phyloP scores from a whole-genome alignment of 1,140 invertebrate species.

The Eueides isabella region DNA sequence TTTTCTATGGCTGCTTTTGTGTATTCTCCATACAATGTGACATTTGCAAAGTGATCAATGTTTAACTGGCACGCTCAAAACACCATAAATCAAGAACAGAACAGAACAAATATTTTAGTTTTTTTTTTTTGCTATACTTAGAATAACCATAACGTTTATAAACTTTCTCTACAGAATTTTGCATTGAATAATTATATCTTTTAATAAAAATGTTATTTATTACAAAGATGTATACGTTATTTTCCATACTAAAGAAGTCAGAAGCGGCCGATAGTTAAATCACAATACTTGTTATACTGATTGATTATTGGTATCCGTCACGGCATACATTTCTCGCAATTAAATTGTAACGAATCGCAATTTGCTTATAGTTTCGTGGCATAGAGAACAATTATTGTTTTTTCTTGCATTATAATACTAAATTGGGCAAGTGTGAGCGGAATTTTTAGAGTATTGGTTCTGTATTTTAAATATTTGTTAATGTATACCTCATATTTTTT shows the following conservation, averaged over 20 bases:
- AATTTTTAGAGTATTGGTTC: neutral
- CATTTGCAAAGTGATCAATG: too few species aligned
- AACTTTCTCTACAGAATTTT: too few species aligned
- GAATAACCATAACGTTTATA: too few species aligned
- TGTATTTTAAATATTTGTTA: constrained; percentile 18
- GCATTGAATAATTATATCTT: too few species aligned
- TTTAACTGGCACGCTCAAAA: too few species aligned
- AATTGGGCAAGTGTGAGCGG: neutral
- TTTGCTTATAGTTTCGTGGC: constrained; percentile 42
- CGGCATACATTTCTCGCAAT: constrained; percentile 44
- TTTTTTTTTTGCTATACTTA: too few species aligned
- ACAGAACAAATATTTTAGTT: too few species aligned
- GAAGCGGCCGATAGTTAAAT: constrained; percentile 11
- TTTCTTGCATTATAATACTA: constrained; percentile 20
- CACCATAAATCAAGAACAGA: too few species aligned
- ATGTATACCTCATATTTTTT: neutral
- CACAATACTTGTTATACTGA: constrained; percentile 33
- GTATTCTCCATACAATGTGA: too few species aligned
- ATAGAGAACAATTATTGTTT: constrained; percentile 48
- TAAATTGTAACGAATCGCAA: constrained; percentile 42
- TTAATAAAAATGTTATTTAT: neutral
- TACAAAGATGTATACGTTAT: neutral
- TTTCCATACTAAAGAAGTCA: neutral
- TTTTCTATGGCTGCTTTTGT: too few species aligned
- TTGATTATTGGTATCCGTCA: constrained; percentile 35